phyloP scores from a whole-genome alignment of 2,797 vertebrate genomes.

The Pithecia hirsuta region DNA sequence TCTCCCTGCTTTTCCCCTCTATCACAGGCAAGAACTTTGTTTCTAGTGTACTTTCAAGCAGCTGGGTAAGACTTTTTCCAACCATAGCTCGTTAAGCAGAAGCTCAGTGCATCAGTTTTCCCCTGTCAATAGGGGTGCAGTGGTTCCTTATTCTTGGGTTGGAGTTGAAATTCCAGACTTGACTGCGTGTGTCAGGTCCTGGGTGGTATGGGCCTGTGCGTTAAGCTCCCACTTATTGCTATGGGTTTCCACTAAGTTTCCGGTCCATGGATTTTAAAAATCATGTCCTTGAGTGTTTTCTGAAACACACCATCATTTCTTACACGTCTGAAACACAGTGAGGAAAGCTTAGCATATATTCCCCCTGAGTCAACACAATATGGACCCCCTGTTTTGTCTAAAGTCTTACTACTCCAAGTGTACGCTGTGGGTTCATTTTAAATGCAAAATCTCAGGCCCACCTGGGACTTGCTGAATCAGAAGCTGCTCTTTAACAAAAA shows the following conservation, averaged over 20 bases:
- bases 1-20: neutral
- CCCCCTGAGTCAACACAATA: neutral
- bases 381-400: neutral
- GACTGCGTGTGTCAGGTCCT: neutral
- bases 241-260: neutral
- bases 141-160: neutral
- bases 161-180: conserved; percentile 22
- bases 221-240: neutral
- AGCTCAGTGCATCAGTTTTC: neutral
- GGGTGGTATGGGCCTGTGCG: neutral
- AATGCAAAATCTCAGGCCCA: neutral
- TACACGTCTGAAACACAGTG: conserved; percentile 28
- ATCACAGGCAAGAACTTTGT: neutral
- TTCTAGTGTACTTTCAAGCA: neutral
- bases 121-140: neutral
- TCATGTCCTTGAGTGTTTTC: neutral
- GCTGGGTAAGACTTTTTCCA: neutral
- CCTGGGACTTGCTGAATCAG: neutral
- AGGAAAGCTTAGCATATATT: neutral
- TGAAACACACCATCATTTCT: neutral
- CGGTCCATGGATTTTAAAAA: neutral
- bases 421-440: neutral
- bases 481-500: neutral
- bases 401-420: neutral
- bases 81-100: neutral